Base-by-base conservation (phyloP, 1,140 invertebrate species). In the Drosophila chauvacae region DNA sequence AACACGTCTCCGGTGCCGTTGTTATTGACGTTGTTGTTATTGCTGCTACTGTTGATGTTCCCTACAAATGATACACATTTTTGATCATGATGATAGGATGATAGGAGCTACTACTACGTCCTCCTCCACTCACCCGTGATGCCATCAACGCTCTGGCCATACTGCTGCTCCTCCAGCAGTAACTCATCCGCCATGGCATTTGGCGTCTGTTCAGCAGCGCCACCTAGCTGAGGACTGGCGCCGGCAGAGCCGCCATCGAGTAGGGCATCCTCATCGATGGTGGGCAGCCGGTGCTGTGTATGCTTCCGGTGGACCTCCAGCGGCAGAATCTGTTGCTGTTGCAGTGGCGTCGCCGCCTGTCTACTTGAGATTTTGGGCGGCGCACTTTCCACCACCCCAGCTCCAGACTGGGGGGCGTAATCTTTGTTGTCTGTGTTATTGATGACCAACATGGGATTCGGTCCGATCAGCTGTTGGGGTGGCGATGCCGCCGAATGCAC, bases 261-360 rank as follows among this genome's bases (percentile, higher is more conserved):
- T 41, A 91, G 45, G 3, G 87, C 87, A 80, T 92, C 91, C 66
- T 81, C 86, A 77, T 92, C 91, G 28, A 92, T 92, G 35, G 91
- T 92, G 57, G 88, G 91, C 60, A 88, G 48, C 10, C 91, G 82
- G 77, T 92, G 91, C 55, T 78, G 80, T 14, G 45, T 20, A 20
- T 58, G 68, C 18, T 63, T 81, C 10, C 56, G 73, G 14, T 90
- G 85, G 16, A 51, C 58, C 66, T 79, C 77, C 39, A 26, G 16
- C 14, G 69, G 39, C 18, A n/a, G 47, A 37, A 28, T 65, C 20
- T 37, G 51, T 16, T 64, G 62, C 44, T 45, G 44, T 51, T 55
- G 18, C 30, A 26, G 59, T 23, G 7, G 6, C 13, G 51, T 30
- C 10, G n/a, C 23, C 35, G n/a, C 23, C 35, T 74, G 44, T 26